Base-by-base conservation (phyloP, 2,888 invertebrate species). In the Drosophila algonquin region DNA sequence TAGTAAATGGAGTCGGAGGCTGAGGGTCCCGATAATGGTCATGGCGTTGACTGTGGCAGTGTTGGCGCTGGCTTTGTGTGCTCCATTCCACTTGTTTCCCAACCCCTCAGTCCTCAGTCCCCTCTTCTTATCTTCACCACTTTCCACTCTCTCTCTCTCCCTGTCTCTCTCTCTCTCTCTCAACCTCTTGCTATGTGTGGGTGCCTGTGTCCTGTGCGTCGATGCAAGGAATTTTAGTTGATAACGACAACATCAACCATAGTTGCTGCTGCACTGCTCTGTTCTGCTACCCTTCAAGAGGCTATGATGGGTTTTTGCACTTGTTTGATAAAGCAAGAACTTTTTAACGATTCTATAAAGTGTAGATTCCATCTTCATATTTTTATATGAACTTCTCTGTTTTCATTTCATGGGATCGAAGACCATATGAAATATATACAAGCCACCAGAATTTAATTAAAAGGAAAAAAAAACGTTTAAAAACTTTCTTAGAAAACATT, bases 181-280 rank as follows among this genome's bases (percentile, higher is more conserved):
- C 1, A 40, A 30, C 14, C 14, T 48, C 44, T 58, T 50, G 10
- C 35, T 48, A 18, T 18, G 55, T 67, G 50, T 73, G 54, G 75
- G 63, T 58, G 40, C 40, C 40, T 40, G 55, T 53, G 59, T 74
- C 81, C 79, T 77, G 63, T 76, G 87, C 79, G 84, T 73, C 79
- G 87, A 87, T 83, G 82, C 87, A 71, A 76, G 74, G 85, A 87
- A 83, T 88, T 83, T 88, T 78, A 83, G 82, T 84, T 83, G 82
- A 83, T 83, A 83, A 83, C 76, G 71, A 71, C 71, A 71, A 56
- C 63, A 71, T 63, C 63, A 57, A 52, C 52, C 35, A 48, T 16
- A 68, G 79, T 68, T 53, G 54, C 12, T 60, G 58, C 21, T 63
- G 21, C 40, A 40, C 40, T n/a, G 40, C 40, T 40, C 40, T 40